Evolutionary conservation across 2,113 vertebrate genomes (phyloP), one percentile per base, ranked within the genome.

Genomic region (Sclerurus mexicanus): DNA sequence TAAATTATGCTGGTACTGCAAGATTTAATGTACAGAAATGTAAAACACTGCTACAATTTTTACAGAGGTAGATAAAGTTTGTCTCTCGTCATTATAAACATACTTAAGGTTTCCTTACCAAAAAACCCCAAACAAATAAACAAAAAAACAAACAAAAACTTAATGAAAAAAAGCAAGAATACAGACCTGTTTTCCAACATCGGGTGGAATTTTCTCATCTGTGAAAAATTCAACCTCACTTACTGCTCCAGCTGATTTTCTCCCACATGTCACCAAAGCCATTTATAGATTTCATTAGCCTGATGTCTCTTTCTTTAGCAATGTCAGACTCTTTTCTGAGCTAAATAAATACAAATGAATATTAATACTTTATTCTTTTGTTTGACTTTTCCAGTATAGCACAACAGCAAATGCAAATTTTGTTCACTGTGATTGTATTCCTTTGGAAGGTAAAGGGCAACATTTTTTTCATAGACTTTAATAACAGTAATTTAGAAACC

Each of bases 311-410:
- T 89, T 40, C 71, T 87, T 75, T 77, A 90, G 74, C 31, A 60
- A 85, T 35, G 56, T 83, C 84, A 87, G 77, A 27, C 30, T 89
- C 47, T 93, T 62, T 85, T 86, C 77, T 75, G 44, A 85, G 74
- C 90, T 94, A 93, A 93, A 75, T 77, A 94, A 85, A 81, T 87
- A 89, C 85, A 77, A 95, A 88, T 88, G 24, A 92, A 88, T 95
- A 87, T 91, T 92, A 89, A 95, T 96, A 66, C 19, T 40, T 30
- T 71, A 24, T 79, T 84, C 68, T 91, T 91, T 92, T 91, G 73
- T 95, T 94, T 95, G 66, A 67, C 44, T 91, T 53, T 40, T 78
- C 21, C 67, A 75, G 76, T 19, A 67, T 16, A 81, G 52, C 77
- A 40, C 49, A 68, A 50, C 20, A 49, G 73, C 44, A 69, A 24